Conservation (phyloP, 2,113 vertebrate species). For the Atrichornis clamosus region DNA sequence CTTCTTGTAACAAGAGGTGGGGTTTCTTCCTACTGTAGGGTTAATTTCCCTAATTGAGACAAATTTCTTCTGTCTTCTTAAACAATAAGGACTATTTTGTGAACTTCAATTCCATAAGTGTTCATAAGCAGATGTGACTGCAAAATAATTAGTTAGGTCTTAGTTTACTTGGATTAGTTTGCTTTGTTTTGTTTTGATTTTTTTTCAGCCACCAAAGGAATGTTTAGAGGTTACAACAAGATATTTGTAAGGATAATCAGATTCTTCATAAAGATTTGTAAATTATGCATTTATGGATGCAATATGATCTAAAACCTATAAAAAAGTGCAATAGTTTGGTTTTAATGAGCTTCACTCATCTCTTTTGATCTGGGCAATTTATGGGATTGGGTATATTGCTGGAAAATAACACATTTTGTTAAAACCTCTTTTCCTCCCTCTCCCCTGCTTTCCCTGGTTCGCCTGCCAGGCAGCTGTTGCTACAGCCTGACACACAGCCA, state of each 20-base stretch:
- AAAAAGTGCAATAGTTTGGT: neutral
- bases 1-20: neutral
- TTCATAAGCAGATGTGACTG: neutral
- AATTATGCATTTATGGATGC: neutral
- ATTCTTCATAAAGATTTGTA: neutral
- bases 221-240: neutral
- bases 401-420: neutral
- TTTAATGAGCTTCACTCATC: neutral
- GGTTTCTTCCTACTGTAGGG: neutral
- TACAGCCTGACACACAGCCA: neutral
- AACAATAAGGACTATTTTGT: neutral
- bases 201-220: neutral
- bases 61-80: neutral
- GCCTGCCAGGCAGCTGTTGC: neutral
- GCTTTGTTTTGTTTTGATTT: neutral
- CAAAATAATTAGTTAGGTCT: neutral
- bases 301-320: neutral
- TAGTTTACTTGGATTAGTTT: neutral
- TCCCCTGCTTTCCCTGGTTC: accelerated
- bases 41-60: neutral
- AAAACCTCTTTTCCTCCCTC: neutral
- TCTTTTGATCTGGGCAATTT: neutral
- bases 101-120: neutral
- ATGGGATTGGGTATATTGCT: neutral
- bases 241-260: neutral